Evolutionary conservation across 2,113 vertebrate genomes (phyloP), one percentile per base, ranked within the genome.

Genomic region (Ciconia stormi): DNA sequence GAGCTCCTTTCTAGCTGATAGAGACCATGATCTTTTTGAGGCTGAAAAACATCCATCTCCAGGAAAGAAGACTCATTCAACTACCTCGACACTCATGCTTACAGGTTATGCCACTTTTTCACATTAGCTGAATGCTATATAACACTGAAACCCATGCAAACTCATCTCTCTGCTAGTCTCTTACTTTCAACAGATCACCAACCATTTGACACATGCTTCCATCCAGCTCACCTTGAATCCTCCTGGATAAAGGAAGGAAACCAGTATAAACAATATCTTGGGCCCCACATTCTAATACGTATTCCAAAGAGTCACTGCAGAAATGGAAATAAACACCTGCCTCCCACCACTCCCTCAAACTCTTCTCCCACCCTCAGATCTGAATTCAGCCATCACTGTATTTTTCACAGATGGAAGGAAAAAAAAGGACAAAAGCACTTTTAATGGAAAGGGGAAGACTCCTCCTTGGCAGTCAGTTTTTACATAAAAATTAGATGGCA

Each of bases 391-490:
- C 5, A 13, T 7, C 25, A 21, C 7, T 63, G 29, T 7, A 2
- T 55, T 74, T 85, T 52, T 42, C 25, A 83, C 9, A 40, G 25
- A 8, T 11, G 13, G 25, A 22, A 81, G 23, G 30, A 78, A 42
- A 21, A 69, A 16, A 3, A 74, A 32, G 10, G 5, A 3, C 2
- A 66, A 77, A 55, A 36, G 0, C 5, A 25, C 3, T 11, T 49
- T 61, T 13, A 26, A 30, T n/a, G 34, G 32, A 23, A 38, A 63
- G 27, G 47, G 26, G 30, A 71, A 74, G 25, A 70, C 4, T 6
- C 11, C 9, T 69, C 30, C 30, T 85, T 71, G 20, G 19, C 19
- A 88, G 9, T 52, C 27, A 82, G 9, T 18, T 58, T 93, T 87
- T 34, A 34, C 16, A 10, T 5, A 44, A 87, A 87, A 92, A 7